Evolutionary conservation across 2,113 vertebrate species (phyloP).

Genomic region (Vicugna pacos): DNA sequence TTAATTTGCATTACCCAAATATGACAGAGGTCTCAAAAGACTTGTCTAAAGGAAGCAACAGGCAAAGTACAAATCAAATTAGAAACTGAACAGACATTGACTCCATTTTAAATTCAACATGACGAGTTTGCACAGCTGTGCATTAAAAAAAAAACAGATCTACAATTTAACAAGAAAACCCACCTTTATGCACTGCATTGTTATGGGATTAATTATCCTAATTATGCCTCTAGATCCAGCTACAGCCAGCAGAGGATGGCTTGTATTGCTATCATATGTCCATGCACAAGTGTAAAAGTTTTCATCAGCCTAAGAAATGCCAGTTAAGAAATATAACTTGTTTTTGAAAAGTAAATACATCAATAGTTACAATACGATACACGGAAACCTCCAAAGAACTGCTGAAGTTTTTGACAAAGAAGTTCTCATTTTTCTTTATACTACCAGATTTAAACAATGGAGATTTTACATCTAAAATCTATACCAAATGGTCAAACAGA

Average conservation of each 20-base stretch:
- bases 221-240: conserved; percentile 99
- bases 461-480: conserved; percentile 4
- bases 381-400: neutral
- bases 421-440: neutral
- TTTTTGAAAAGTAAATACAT: conserved; percentile 41
- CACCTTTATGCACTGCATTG: conserved; percentile 99
- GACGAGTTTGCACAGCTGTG: neutral
- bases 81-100: neutral
- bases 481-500: neutral
- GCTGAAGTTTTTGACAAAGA: neutral
- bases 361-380: neutral
- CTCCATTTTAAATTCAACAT: conserved; percentile 40
- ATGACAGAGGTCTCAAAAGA: conserved; percentile 17
- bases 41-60: conserved; percentile 5
- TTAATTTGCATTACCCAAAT: conserved; percentile 22
- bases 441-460: neutral
- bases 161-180: conserved; percentile 50
- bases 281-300: conserved; percentile 99
- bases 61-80: conserved; percentile 30
- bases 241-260: conserved; percentile 96
- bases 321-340: conserved; percentile 86
- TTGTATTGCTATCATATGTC: conserved; percentile 99
- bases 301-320: conserved; percentile 93
- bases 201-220: conserved; percentile 98
- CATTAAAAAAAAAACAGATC: conserved; percentile 3